These are phyloP conservation scores for Lonchura striata DNA, from an alignment of 2,113 vertebrate genomes.

Conservation along the genomic window DNA sequence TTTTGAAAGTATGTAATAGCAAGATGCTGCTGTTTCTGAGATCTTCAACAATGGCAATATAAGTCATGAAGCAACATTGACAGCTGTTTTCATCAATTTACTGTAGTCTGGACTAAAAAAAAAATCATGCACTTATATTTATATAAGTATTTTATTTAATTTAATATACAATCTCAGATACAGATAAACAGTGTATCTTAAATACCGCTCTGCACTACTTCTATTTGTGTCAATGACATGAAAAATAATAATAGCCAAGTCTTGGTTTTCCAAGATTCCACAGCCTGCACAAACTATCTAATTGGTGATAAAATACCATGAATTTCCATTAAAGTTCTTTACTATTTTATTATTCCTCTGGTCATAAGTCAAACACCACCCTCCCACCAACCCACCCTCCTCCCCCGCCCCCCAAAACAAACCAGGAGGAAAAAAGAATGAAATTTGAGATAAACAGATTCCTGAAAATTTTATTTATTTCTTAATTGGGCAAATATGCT, in stretches of 20 bases:
- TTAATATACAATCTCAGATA: background rate
- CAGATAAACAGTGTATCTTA: background rate
- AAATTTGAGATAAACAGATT: background rate
- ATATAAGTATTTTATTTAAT: background rate
- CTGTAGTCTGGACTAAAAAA: background rate
- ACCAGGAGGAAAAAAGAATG: background rate
- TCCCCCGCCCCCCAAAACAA: background rate
- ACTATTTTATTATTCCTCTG: background rate
- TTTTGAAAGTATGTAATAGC: background rate
- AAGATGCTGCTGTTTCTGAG: background rate
- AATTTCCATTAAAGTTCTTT: background rate
- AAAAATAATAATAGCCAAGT: background rate
- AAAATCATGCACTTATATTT: background rate
- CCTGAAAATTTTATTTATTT: background rate
- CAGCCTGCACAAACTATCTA: background rate
- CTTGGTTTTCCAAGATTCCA: background rate
- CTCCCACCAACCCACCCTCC: rapidly evolving
- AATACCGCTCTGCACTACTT: background rate
- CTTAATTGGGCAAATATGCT: background rate
- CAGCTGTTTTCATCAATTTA: background rate
- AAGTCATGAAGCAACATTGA: background rate
- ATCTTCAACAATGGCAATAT: background rate
- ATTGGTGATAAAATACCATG: background rate
- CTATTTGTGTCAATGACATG: background rate
- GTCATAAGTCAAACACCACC: background rate